Base-by-base conservation (phyloP, 1,140 invertebrate species). In the Pemphigus obesinymphae region DNA sequence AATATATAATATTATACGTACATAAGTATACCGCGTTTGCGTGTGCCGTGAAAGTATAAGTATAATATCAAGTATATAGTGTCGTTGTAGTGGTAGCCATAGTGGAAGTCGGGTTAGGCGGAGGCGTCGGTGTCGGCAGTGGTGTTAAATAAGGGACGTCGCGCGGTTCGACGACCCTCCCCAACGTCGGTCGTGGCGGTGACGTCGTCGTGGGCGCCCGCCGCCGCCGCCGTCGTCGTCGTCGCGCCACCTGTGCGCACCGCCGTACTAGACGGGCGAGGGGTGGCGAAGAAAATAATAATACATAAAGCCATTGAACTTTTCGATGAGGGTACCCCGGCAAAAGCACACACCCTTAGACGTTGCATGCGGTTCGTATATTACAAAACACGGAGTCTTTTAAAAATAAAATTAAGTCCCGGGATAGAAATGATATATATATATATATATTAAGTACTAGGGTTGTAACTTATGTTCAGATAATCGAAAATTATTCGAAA, bases 281-380 rank as follows among this genome's bases (percentile, higher is more conserved):
- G 68, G 26, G 70, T 8, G 45, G 26, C 2, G 43, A 20, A 23
- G 26, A 73, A 50, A 50, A 70, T 45, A 70, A 70, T 70, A 70
- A 66, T 26, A 17, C n/a, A n/a, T 17, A 10, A 61, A 80, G 76
- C 55, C 76, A 61, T 80, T 80, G 76, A 80, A 80, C 76, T 80
- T 80, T 63, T 61, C 34, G n/a, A 55, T 23, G 73, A 43, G 15
- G 26, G n/a, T n/a, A n/a, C n/a, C n/a, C n/a, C 31, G 29, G 13
- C 23, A 13, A n/a, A 20, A 11, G 66, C n/a, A n/a, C 11, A n/a
- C n/a, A 26, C 17, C n/a, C n/a, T n/a, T 26, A 31, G 26, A 17
- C 58, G 29, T 66, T 26, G 20, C 17, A 37, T 8, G n/a, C n/a
- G n/a, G n/a, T n/a, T n/a, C n/a, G n/a, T n/a, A n/a, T n/a, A n/a